Evolutionary conservation across 92 coral and sea anemone species (phyloP).

Genomic region (Muricea muricata): DNA sequence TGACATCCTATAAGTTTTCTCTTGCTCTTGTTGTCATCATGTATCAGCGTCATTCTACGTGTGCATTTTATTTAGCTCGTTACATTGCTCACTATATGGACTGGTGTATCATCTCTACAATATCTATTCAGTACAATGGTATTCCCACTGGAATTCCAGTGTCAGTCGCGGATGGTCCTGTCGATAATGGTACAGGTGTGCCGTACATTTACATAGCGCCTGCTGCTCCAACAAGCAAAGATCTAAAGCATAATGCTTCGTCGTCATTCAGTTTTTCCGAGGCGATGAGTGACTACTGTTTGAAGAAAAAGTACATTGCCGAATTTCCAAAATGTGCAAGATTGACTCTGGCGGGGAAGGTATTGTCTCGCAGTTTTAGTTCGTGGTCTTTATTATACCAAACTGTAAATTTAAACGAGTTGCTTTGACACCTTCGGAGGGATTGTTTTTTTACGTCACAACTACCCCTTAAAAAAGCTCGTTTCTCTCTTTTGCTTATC

Average conservation of each 20-base stretch:
- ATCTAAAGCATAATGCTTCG: constrained; percentile 41
- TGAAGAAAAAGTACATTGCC: constrained; percentile 57
- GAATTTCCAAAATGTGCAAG: constrained; percentile 74
- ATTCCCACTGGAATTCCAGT: constrained; percentile 62
- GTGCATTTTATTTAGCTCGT: constrained; percentile 51
- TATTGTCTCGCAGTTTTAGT: too few relatives aligned
- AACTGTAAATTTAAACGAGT: too few relatives aligned
- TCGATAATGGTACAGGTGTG: constrained; percentile 67
- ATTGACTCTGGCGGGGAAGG: constrained; percentile 69
- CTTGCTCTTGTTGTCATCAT: too few relatives aligned
- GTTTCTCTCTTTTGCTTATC: too few relatives aligned
- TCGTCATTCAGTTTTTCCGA: constrained; percentile 63
- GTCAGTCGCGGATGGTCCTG: constrained; percentile 73
- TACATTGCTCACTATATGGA: constrained; percentile 70
- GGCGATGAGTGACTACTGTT: constrained; percentile 72
- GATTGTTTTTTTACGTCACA: too few relatives aligned
- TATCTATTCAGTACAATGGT: constrained; percentile 51
- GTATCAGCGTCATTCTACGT: too few relatives aligned
- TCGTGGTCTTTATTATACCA: too few relatives aligned
- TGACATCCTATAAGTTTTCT: too few relatives aligned
- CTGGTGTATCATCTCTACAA: constrained; percentile 68
- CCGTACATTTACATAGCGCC: constrained; percentile 70
- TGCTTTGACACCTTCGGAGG: too few relatives aligned
- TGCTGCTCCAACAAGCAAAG: constrained; percentile 11
- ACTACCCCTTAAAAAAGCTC: too few relatives aligned